Base-by-base conservation (phyloP, 2,113 vertebrate genomes). In the Ailuropoda melanoleuca region DNA sequence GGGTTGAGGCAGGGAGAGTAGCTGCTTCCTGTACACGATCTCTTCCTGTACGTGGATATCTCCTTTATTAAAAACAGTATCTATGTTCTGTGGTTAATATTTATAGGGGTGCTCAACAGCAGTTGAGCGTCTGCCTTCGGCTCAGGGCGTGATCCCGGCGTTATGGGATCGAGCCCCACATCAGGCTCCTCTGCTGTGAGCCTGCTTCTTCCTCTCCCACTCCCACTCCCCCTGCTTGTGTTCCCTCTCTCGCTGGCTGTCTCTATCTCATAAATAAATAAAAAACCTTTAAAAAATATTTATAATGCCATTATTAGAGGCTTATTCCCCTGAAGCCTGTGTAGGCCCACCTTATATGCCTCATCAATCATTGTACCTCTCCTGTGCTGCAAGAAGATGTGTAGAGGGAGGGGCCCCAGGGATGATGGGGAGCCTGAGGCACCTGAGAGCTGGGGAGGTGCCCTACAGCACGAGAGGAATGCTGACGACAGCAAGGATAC, bases 81-180 rank as follows among this genome's bases (percentile, higher is more conserved):
- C 43, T 58, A n/a, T 60, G 70, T 90, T 88, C 77, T 24, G 39
- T 64, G 85, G 48, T 60, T 77, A 43, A 46, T 82, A 12, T 72
- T 72, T 56, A 15, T 72, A 53, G n/a, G n/a, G n/a, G n/a, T n/a
- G n/a, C n/a, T n/a, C n/a, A n/a, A n/a, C n/a, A n/a, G n/a, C n/a
- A n/a, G n/a, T n/a, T n/a, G n/a, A n/a, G n/a, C n/a, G n/a, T n/a
- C n/a, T n/a, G n/a, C n/a, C n/a, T n/a, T n/a, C n/a, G n/a, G n/a
- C n/a, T n/a, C n/a, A n/a, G n/a, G n/a, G n/a, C n/a, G n/a, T n/a
- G n/a, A n/a, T n/a, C n/a, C n/a, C n/a, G n/a, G n/a, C n/a, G n/a
- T n/a, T n/a, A n/a, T n/a, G n/a, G n/a, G n/a, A n/a, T n/a, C n/a
- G n/a, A n/a, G n/a, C n/a, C n/a, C n/a, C n/a, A n/a, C n/a, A n/a